Evolutionary conservation across 2,113 vertebrate genomes (phyloP).

Genomic region (Pseudois nayaur): DNA sequence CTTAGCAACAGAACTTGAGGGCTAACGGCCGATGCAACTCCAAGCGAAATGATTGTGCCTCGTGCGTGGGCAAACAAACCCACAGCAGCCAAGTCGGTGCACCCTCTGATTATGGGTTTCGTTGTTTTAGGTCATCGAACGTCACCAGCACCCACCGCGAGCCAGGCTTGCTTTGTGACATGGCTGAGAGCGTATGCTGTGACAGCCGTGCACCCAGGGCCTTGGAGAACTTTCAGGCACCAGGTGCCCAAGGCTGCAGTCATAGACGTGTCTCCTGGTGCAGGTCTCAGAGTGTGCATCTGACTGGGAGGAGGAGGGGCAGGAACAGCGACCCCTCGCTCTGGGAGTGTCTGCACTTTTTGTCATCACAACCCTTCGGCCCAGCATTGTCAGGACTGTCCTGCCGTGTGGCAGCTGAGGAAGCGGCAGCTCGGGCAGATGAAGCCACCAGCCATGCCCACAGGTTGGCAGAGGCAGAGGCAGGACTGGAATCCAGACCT

Average conservation of each 20-base stretch:
- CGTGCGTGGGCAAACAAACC: conserved; percentile 24
- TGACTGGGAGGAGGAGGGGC: background rate
- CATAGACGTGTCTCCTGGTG: accelerated
- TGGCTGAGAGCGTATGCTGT: background rate
- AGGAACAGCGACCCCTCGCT: background rate
- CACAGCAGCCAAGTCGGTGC: background rate
- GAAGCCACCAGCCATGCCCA: background rate
- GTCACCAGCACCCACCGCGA: background rate
- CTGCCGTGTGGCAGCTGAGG: background rate
- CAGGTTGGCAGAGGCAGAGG: background rate
- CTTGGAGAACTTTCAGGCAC: background rate
- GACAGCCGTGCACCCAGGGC: background rate
- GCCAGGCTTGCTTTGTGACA: background rate
- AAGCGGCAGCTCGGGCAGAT: background rate
- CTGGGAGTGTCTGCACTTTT: background rate
- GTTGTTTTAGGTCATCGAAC: background rate
- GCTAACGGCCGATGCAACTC: background rate
- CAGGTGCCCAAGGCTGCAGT: background rate
- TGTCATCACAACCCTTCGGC: accelerated
- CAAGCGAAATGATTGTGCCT: conserved; percentile 17
- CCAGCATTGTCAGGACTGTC: accelerated
- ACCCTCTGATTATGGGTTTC: conserved; percentile 43
- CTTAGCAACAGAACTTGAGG: conserved; percentile 66
- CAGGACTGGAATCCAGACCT: background rate
- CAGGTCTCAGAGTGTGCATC: background rate